A percentile compares a stretch with the other conserved stretches of the same genome.
Conservation (phyloP, 2,113 vertebrate species). For the Phodopus roborovskii region DNA sequence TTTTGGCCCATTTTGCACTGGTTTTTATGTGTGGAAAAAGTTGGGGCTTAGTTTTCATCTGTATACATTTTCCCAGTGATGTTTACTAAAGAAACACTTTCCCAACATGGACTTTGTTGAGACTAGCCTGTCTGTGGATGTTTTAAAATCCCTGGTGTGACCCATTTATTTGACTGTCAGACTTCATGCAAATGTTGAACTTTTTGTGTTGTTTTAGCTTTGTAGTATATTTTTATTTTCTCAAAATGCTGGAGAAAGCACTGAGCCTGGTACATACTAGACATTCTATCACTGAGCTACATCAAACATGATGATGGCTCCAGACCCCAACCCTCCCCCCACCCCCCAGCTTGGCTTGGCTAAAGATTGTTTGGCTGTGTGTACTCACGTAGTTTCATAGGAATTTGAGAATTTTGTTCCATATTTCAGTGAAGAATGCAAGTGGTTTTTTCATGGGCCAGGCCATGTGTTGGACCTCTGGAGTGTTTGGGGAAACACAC, state of each 20-base stretch:
- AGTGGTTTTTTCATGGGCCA: not conserved
- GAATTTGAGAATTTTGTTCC: not conserved
- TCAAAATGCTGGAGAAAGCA: not conserved
- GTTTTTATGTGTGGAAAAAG: not conserved
- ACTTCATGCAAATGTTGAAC: not conserved
- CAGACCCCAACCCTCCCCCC: no score
- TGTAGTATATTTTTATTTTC: not conserved
- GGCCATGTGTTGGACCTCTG: not conserved
- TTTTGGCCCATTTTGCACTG: not conserved
- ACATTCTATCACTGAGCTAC: not conserved
- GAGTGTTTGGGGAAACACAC: not conserved
- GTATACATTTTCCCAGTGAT: not conserved
- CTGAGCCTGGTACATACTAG: not conserved
- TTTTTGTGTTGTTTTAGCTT: not conserved
- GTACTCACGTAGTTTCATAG: not conserved
- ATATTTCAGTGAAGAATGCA: not conserved
- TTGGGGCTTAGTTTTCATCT: no score
- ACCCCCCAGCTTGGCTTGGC: not conserved
- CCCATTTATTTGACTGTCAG: not conserved
- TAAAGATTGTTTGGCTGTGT: not conserved
- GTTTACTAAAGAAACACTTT: not conserved
- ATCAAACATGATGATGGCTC: not conserved
- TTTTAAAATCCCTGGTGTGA: not conserved
- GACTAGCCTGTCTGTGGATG: not conserved
- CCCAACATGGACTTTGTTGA: not conserved